Evolutionary conservation across 2,888 invertebrate species (phyloP), one percentile per base, ranked within the genome.

Genomic region (Euzophera pinguis): DNA sequence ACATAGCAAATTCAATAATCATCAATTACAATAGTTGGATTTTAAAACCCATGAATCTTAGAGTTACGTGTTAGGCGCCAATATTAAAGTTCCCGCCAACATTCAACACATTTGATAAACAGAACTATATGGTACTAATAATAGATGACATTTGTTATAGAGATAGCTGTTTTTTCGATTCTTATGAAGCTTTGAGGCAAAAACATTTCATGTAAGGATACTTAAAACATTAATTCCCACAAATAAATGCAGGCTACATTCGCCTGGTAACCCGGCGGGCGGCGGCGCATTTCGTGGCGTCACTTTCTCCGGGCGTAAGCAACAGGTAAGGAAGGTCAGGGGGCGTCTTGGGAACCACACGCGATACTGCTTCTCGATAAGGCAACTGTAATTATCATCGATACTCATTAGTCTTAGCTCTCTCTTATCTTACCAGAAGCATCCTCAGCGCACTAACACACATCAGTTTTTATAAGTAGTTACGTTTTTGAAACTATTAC

Each of bases 291-390:
- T 77, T 64, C 65, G 71, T 57, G 77, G 72, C 74, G 76, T 81
- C 81, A 81, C 80, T 84, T 83, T 84, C 83, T 79, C 76, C 71
- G 71, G 71, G 67, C 75, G 60, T 62, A 63, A 85, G 84, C 88
- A 89, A 89, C 89, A 89, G 87, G 89, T 89, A 84, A 65, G 73
- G 78, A 82, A 83, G 77, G 80, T 78, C 77, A 78, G 67, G 69
- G 59, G 67, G 68, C 65, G 69, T 63, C 70, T 77, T 69, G 61
- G 62, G 67, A 70, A 64, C 58, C 58, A 50, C 56, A 60, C 60
- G 60, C 61, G 60, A 57, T 60, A 59, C 53, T 57, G 47, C 53
- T 54, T 54, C 16, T 61, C 51, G 55, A 56, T 57, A 54, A 56
- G 56, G 55, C 53, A 53, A 53, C 8, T 8, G 35, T 48, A 52